Percentiles rank a stretch among this genome's conserved stretches.
Evolutionary conservation across 2,113 vertebrate genomes (phyloP).

Genomic region (Bubalus kerabau): DNA sequence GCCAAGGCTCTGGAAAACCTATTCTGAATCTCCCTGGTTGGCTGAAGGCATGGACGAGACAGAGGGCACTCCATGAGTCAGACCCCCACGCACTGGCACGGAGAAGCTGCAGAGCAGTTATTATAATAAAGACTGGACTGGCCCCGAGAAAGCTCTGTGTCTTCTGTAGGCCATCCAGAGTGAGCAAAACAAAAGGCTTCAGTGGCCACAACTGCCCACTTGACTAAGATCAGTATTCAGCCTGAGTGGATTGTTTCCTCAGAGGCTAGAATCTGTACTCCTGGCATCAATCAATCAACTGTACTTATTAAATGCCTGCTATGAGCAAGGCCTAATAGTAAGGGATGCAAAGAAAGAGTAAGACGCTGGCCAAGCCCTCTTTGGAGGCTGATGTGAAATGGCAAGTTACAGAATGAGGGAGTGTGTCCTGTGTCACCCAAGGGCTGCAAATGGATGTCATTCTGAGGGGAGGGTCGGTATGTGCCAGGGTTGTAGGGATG

Average conservation of each 20-base stretch:
- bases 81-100: not conserved
- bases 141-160: not conserved
- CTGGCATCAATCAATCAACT: not conserved
- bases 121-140: not conserved
- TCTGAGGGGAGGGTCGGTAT: not conserved
- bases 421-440: not conserved
- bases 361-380: not conserved
- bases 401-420: not conserved
- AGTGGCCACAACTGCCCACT: not conserved
- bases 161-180: not conserved
- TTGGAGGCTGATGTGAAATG: not conserved
- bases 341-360: not conserved
- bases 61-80: not conserved
- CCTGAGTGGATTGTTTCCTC: not conserved
- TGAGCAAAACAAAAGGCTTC: not conserved
- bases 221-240: not conserved
- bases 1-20: not conserved
- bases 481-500: not conserved
- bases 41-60: not conserved
- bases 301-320: not conserved
- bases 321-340: not conserved
- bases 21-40: not conserved
- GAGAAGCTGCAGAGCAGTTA: not conserved
- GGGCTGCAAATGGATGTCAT: not conserved
- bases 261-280: not conserved